Conservation (phyloP, 2,888 invertebrate species). For the Spilarctia lutea region DNA sequence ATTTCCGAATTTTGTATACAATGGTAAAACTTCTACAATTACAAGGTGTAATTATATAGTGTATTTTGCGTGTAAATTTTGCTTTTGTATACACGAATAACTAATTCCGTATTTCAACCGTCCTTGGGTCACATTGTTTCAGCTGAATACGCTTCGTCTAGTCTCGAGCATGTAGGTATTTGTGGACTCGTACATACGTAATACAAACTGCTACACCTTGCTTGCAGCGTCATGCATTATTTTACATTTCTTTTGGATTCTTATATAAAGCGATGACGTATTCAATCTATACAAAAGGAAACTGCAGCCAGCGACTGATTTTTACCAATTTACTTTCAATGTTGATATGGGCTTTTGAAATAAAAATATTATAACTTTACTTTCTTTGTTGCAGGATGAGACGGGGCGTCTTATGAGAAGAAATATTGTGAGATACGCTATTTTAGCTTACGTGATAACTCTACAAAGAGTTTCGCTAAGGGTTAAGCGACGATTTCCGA, state of each 20-base stretch:
- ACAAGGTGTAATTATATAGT: background rate
- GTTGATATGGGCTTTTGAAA: background rate
- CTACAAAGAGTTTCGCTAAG: slow-evolving; percentile 94
- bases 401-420: slow-evolving; percentile 95
- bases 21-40: background rate
- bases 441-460: slow-evolving; percentile 95
- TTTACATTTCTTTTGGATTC: background rate
- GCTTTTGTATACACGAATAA: slow-evolving; percentile 21
- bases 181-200: background rate
- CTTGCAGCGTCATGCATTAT: background rate
- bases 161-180: slow-evolving; percentile 18
- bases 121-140: slow-evolving; percentile 42
- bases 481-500: slow-evolving; percentile 95
- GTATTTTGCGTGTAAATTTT: slow-evolving; percentile 15
- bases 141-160: slow-evolving; percentile 38
- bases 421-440: slow-evolving; percentile 95
- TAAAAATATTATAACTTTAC: slow-evolving; percentile 10
- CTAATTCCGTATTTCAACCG: slow-evolving; percentile 22
- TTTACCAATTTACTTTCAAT: background rate
- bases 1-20: background rate
- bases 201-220: background rate
- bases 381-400: slow-evolving; percentile 89
- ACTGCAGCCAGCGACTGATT: background rate
- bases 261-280: background rate
- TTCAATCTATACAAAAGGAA: background rate